Conservation (phyloP, 2,888 invertebrate species). For the Phymatocera aterrima region DNA sequence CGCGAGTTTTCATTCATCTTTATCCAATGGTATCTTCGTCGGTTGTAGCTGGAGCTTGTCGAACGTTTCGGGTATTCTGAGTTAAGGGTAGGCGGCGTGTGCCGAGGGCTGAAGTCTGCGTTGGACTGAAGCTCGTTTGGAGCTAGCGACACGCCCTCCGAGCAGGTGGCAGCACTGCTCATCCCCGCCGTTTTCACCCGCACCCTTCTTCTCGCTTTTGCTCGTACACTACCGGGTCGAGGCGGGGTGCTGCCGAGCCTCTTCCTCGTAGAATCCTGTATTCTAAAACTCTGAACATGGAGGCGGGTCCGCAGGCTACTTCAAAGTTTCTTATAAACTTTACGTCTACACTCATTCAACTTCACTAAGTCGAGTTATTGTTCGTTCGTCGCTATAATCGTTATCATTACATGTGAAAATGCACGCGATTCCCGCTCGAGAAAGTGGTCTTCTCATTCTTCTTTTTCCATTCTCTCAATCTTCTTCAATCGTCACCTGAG, state of each 20-base stretch:
- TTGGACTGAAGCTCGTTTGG: constrained; percentile 62
- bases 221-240: constrained; percentile 28
- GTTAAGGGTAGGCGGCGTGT: constrained; percentile 53
- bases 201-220: constrained; percentile 30
- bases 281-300: constrained; percentile 27
- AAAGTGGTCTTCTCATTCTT: not conserved
- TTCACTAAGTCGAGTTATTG: not conserved
- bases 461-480: not conserved
- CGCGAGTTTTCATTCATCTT: constrained; percentile 40
- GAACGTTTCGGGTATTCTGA: not conserved
- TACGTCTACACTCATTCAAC: not conserved
- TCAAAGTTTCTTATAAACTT: constrained; percentile 29
- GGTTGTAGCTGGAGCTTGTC: not conserved
- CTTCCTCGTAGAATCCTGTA: constrained; percentile 26
- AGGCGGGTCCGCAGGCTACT: constrained; percentile 22
- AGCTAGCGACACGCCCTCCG: constrained; percentile 71
- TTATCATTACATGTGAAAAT: not conserved
- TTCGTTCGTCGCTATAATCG: not conserved
- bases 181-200: constrained; percentile 39
- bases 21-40: constrained; percentile 10
- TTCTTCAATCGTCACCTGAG: not conserved
- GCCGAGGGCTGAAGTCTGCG: constrained; percentile 65
- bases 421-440: not conserved
- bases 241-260: constrained; percentile 47
- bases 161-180: constrained; percentile 62